Evolutionary conservation across 2,888 invertebrate species (phyloP).

Genomic region (Acronicta alni): DNA sequence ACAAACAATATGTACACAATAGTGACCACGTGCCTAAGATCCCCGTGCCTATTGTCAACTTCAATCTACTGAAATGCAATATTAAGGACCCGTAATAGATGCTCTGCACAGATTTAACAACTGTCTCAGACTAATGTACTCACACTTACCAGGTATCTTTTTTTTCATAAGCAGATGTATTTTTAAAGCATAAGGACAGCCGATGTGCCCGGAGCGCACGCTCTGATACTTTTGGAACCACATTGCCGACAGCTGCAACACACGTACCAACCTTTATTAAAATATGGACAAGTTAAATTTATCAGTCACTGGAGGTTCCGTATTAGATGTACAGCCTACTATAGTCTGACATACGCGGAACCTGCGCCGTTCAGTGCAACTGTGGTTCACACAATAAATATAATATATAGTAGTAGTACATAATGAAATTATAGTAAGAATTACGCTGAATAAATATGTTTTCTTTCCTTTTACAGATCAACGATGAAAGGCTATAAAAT

Average conservation of each 20-base stretch:
- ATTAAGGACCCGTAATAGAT: slow-evolving; percentile 2
- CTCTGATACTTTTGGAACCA: slow-evolving; percentile 70
- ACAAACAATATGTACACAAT: neutral
- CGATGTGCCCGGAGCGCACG: slow-evolving; percentile 65
- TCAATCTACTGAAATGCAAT: neutral
- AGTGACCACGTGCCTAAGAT: neutral
- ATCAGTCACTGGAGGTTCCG: slow-evolving; percentile 41
- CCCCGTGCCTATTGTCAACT: neutral
- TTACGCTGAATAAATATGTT: too few relatives aligned
- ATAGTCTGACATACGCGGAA: too few relatives aligned
- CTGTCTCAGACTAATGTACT: slow-evolving; percentile 25
- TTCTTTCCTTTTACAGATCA: neutral
- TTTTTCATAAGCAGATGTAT: slow-evolving; percentile 67
- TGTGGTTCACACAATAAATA: too few relatives aligned
- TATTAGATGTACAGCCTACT: too few relatives aligned
- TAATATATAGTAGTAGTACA: too few relatives aligned
- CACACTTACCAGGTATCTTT: slow-evolving; percentile 30
- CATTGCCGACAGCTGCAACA: slow-evolving; percentile 81
- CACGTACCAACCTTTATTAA: slow-evolving; percentile 66
- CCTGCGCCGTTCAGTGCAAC: too few relatives aligned
- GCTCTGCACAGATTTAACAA: slow-evolving; percentile 35
- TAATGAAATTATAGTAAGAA: too few relatives aligned
- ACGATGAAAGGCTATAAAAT: too few relatives aligned
- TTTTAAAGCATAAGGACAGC: slow-evolving; percentile 68
- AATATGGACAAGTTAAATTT: slow-evolving; percentile 55